Base-by-base conservation (phyloP, 1,140 invertebrate genomes). In the Drosophila subpulchrella region DNA sequence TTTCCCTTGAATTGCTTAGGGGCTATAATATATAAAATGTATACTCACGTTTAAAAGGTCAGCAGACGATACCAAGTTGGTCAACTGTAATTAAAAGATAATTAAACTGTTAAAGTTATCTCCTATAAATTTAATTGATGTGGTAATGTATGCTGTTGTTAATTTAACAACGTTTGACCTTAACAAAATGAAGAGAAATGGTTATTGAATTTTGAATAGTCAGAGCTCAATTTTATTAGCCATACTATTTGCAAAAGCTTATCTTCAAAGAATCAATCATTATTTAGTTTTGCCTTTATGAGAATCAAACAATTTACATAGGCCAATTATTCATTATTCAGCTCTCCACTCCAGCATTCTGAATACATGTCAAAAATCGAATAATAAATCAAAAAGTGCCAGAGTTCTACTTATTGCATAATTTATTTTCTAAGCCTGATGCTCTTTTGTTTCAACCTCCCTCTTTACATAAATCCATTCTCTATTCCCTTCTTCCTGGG, bases 391-490 rank as follows among this genome's bases (percentile, higher is more conserved):
- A 89, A 71, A 63, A 30, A 36, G 47, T 44, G 53, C 50, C 47
- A 44, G 47, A 38, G 17, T 24, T 57, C 48, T 59, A 46, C 67
- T 66, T 61, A 67, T 60, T 44, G 68, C 56, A 78, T 73, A 79
- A 86, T 86, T 86, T 88, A 88, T 88, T 88, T 85, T 72, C 83
- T 88, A 86, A 79, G 83, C 83, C 41, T 44, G 44, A 39, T 60
- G 55, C 48, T 65, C 38, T 59, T 66, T 76, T 84, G 57, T 80
- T 65, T 53, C 61, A n/a, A 20, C 41, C 15, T 34, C 10, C 17
- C 48, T 32, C 24, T 55, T 58, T 42, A 39, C 60, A 82, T 68
- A 75, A 54, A 65, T 51, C 42, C 17, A 17, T 72, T 66, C 41
- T n/a, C 42, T 27, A 39, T 82, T 62, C 58, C 36, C 39, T 55